Evolutionary conservation across 2,113 vertebrate genomes (phyloP).

Genomic region (Antigone vipio): DNA sequence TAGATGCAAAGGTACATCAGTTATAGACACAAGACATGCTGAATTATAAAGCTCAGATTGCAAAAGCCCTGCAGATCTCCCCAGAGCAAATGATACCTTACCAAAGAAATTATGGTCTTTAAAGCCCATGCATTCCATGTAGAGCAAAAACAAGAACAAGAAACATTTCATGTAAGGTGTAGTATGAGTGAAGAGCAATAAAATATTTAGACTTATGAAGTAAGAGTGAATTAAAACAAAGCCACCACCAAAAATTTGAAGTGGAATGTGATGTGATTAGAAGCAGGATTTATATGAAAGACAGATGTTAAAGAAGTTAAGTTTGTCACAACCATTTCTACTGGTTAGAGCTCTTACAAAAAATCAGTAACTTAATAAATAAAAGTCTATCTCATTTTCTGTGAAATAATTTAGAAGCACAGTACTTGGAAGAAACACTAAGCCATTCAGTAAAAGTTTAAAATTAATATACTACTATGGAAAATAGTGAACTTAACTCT

Average conservation of each 20-base stretch:
- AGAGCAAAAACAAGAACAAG: slow-evolving; percentile 82
- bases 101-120: slow-evolving; percentile 92
- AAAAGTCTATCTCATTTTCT: background rate
- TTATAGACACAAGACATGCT: background rate
- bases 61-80: slow-evolving; percentile 50
- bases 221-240: slow-evolving; percentile 62
- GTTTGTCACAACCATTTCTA: background rate
- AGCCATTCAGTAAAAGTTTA: background rate
- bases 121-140: slow-evolving; percentile 84
- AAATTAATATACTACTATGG: background rate
- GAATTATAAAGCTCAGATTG: slow-evolving; percentile 3
- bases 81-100: slow-evolving; percentile 86
- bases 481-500: background rate
- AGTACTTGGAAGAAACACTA: background rate
- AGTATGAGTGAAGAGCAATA: slow-evolving; percentile 59
- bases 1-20: background rate
- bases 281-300: background rate
- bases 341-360: background rate
- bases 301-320: background rate
- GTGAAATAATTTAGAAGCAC: background rate
- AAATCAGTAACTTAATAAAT: background rate
- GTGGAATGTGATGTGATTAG: slow-evolving; percentile 30
- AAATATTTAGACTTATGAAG: slow-evolving; percentile 45
- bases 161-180: slow-evolving; percentile 75
- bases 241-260: slow-evolving; percentile 16